Evolutionary conservation across 2,113 vertebrate species (phyloP).

Genomic region (Ailurus styani): DNA sequence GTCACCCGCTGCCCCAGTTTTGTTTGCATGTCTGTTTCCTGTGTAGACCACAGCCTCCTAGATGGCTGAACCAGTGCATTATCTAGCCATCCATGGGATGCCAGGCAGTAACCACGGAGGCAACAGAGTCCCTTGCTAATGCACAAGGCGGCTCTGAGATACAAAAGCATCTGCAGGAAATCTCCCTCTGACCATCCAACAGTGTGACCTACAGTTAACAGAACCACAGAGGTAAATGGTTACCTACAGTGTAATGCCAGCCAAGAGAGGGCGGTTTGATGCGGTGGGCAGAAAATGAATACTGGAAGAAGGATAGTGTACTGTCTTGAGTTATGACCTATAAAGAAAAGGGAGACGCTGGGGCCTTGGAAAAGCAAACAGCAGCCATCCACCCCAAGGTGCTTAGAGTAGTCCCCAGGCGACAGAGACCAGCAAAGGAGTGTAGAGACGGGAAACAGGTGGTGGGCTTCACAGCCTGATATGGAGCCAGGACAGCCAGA

Average conservation of each 20-base stretch:
- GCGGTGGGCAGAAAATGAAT: neutral
- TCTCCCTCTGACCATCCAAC: neutral
- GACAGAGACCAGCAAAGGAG: neutral
- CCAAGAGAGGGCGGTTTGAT: neutral
- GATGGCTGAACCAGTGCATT: neutral
- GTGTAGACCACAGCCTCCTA: neutral
- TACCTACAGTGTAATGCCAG: neutral
- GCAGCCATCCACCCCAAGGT: neutral
- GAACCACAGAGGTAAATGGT: neutral
- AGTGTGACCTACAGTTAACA: neutral
- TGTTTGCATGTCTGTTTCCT: conserved; percentile 10
- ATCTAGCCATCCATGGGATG: neutral
- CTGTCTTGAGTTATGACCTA: neutral
- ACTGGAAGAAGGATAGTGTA: neutral
- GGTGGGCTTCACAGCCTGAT: fast-evolving
- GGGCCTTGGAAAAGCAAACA: neutral
- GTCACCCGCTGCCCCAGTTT: neutral
- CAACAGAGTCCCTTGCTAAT: neutral
- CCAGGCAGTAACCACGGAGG: neutral
- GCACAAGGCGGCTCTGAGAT: neutral
- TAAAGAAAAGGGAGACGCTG: neutral
- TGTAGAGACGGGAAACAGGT: neutral
- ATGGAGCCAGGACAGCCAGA: no score
- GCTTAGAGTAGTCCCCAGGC: neutral
- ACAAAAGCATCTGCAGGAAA: neutral